Percentiles rank a stretch among this genome's conserved stretches.
Evolutionary conservation across 2,888 invertebrate species (phyloP).

Genomic region (Drosophila subsilvestris): DNA sequence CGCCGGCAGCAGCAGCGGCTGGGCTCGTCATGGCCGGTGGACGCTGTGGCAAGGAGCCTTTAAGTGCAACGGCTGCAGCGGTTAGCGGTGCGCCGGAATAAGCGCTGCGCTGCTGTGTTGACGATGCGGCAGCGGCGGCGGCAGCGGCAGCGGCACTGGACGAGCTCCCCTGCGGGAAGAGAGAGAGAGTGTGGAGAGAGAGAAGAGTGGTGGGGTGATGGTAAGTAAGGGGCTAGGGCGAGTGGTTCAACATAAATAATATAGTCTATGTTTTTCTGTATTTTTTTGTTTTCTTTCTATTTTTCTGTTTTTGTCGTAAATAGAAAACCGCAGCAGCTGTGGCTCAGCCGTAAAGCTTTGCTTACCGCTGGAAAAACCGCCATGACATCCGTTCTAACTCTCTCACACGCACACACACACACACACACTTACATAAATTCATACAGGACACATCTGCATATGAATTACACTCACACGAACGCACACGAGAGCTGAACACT

Average conservation of each 20-base stretch:
- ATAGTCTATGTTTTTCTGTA: conserved; percentile 28
- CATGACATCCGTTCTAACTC: conserved; percentile 60
- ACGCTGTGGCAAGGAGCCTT: conserved; percentile 83
- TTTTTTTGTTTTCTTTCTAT: neutral
- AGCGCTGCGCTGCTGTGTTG: conserved; percentile 82
- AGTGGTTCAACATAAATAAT: conserved; percentile 58
- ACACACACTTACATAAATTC: neutral
- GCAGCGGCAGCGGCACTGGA: conserved; percentile 77
- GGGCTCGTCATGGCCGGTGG: conserved; percentile 85
- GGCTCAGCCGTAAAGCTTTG: conserved; percentile 54
- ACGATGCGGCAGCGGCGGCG: conserved; percentile 78
- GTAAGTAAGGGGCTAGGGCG: conserved; percentile 5
- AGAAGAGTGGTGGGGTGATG: conserved; percentile 5
- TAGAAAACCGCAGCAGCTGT: conserved; percentile 65
- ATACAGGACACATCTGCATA: conserved; percentile 18
- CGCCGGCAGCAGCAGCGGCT: conserved; percentile 84
- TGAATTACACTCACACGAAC: conserved; percentile 31
- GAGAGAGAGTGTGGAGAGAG: neutral
- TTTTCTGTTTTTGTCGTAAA: conserved; percentile 48
- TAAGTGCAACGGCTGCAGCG: conserved; percentile 83
- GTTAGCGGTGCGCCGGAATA: conserved; percentile 84
- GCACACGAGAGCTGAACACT: conserved; percentile 4
- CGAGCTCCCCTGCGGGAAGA: conserved; percentile 60
- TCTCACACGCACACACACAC: conserved; percentile 21
- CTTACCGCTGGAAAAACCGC: conserved; percentile 61